Base-by-base conservation (phyloP, 2,888 invertebrate species). In the Drosophila birchii region DNA sequence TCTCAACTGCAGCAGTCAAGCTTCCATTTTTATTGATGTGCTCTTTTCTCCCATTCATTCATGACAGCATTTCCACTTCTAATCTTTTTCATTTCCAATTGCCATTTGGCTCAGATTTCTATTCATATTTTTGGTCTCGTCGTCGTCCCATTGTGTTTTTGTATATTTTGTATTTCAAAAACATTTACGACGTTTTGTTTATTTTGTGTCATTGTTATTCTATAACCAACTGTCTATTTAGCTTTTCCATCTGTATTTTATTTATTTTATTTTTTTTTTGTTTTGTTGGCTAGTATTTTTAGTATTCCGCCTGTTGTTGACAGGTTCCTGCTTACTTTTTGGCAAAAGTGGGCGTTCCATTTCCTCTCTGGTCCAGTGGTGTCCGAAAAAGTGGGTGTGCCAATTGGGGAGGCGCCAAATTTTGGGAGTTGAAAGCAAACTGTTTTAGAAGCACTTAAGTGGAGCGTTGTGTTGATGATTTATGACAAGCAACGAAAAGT, bases 371-470 rank as follows among this genome's bases (percentile, higher is more conserved):
- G 68, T 58, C 70, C 70, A 58, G 69, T 56, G 26, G 32, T 39
- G 67, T 32, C 66, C 66, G 9, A 64, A 51, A 63, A 62, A 71
- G 71, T 66, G 81, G 85, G 88, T 81, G 78, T 67, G 78, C 56
- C 71, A 43, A 34, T 59, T 8, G 44, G 60, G 38, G 41, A 36
- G 26, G 58, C 26, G 36, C 34, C 32, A 53, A 23, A 23, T 16
- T 11, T 34, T 34, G n/a, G 49, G 8, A 29, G 14, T 29, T 20
- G 26, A 43, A 29, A 12, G 71, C 70, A 78, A 83, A 84, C 88
- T 83, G 88, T 88, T 84, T 86, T 86, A 78, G 88, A 78, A 80
- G 84, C 84, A 84, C 84, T 84, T 88, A 84, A 88, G 88, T 86
- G 78, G 81, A 70, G 86, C 75, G 84, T 79, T 88, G 79, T 88